phyloP scores from a whole-genome alignment of 2,797 vertebrate genomes.

The Nothura maculosa region DNA sequence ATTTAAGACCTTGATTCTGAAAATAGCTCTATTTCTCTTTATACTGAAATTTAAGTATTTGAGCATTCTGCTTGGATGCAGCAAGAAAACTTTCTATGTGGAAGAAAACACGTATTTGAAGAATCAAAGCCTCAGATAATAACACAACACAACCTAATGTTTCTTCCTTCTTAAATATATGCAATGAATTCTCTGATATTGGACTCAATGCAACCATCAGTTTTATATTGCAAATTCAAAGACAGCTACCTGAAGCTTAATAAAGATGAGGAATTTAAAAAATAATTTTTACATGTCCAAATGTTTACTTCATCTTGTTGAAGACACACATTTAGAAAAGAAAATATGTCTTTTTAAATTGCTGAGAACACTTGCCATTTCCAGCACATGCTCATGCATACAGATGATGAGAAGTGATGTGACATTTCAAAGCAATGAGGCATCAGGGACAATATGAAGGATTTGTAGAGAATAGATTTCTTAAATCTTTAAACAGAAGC shows the following conservation, averaged over 20 bases:
- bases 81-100: background rate
- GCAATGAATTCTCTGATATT: background rate
- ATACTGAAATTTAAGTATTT: background rate
- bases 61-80: background rate
- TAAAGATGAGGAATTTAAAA: background rate
- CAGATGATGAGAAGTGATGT: slow-evolving; percentile 23
- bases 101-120: background rate
- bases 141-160: background rate
- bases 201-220: background rate
- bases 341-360: slow-evolving; percentile 27
- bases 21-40: background rate
- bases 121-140: background rate
- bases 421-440: slow-evolving; percentile 64
- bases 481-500: background rate
- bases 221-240: background rate
- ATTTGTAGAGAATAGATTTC: background rate
- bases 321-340: background rate
- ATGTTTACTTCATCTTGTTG: slow-evolving; percentile 2
- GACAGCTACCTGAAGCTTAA: background rate
- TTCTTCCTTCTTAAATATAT: background rate
- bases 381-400: slow-evolving; percentile 31
- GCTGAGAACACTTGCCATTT: background rate
- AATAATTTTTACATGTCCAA: background rate
- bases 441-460: slow-evolving; percentile 27
- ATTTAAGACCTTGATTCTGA: background rate